Percentiles rank a stretch among this genome's conserved stretches.
Evolutionary conservation across 1,140 invertebrate genomes (phyloP).

Genomic region (Drosophila orosa): DNA sequence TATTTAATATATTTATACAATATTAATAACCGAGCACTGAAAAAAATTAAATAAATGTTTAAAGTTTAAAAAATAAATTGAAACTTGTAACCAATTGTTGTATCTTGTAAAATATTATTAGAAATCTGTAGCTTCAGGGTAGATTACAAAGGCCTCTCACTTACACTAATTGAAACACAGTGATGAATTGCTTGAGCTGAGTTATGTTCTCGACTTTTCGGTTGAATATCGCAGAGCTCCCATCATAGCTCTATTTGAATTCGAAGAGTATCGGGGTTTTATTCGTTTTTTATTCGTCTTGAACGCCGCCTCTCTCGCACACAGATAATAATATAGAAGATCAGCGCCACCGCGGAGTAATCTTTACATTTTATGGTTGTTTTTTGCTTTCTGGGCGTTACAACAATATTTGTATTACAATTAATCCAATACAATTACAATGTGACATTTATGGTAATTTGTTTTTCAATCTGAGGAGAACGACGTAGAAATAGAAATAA

Average conservation of each 20-base stretch:
- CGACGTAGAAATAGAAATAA: conserved; percentile 68
- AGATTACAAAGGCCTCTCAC: not conserved
- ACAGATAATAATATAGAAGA: not conserved
- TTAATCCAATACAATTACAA: conserved; percentile 59
- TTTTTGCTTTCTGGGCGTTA: conserved; percentile 11
- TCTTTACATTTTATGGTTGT: conserved; percentile 6
- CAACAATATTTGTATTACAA: conserved; percentile 57
- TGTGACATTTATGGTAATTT: conserved; percentile 73
- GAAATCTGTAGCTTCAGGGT: not conserved
- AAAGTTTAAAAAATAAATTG: too few species aligned
- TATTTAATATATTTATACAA: too few species aligned
- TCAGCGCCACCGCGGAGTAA: conserved; percentile 1
- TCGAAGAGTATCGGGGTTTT: not conserved
- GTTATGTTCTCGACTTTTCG: not conserved
- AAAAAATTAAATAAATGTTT: too few species aligned
- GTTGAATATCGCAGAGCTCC: not conserved
- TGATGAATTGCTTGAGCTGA: not conserved
- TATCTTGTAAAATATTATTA: not conserved
- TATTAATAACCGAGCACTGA: too few species aligned
- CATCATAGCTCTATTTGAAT: not conserved
- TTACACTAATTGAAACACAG: too few species aligned
- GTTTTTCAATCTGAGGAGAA: conserved; percentile 59
- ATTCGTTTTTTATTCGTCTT: not conserved
- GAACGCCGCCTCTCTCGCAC: not conserved
- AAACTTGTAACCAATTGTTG: too few species aligned